phyloP scores from a whole-genome alignment of 2,113 vertebrate species.

The Campylomormyrus tamandua region DNA sequence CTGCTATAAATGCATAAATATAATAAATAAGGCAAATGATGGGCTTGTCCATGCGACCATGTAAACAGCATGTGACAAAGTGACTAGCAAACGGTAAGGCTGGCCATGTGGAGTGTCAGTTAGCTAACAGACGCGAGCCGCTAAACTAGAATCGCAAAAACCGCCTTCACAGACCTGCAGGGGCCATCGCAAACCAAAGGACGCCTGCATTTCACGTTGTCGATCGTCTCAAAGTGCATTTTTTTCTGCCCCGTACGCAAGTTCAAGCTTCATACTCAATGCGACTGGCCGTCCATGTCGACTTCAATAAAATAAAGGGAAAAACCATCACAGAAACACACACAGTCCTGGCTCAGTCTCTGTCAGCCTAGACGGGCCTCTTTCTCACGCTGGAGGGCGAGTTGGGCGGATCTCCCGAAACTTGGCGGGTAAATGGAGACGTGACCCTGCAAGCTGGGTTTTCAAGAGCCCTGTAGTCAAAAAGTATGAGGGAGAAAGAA shows the following conservation, averaged over 20 bases:
- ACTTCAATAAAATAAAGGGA: neutral
- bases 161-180: slow-evolving; percentile 33
- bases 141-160: slow-evolving; percentile 19
- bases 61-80: slow-evolving; percentile 60
- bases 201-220: slow-evolving; percentile 21
- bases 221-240: slow-evolving; percentile 34
- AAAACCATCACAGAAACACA: neutral
- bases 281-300: neutral
- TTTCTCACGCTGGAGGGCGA: slow-evolving; percentile 6
- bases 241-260: neutral
- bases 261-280: neutral
- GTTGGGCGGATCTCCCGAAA: neutral
- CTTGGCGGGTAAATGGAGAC: neutral
- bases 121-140: slow-evolving; percentile 38
- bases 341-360: neutral
- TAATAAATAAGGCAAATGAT: slow-evolving; percentile 66
- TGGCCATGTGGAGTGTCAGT: slow-evolving; percentile 49
- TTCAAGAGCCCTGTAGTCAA: slow-evolving; percentile 21
- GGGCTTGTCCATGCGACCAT: slow-evolving; percentile 58
- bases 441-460: neutral
- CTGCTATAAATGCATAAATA: slow-evolving; percentile 46
- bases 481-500: neutral
- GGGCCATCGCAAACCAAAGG: slow-evolving; percentile 34
- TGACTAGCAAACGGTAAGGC: slow-evolving; percentile 67
- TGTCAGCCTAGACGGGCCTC: neutral